A percentile compares a stretch with the other conserved stretches of the same genome.
Evolutionary conservation across 2,888 invertebrate genomes (phyloP).

Genomic region (Lasioglossum lativentre): DNA sequence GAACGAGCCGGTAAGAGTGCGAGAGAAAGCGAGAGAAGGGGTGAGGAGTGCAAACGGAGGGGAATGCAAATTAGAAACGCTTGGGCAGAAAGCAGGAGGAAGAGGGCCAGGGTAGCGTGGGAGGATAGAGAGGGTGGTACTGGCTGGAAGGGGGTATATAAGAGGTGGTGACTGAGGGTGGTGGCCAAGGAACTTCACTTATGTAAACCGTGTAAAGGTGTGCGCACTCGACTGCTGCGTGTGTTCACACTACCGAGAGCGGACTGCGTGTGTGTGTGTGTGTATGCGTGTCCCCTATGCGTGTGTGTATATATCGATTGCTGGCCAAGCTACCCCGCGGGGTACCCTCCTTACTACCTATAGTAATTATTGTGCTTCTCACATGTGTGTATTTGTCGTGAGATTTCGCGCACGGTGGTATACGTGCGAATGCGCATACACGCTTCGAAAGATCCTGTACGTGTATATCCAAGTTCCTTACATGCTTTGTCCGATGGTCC

Average conservation of each 20-base stretch:
- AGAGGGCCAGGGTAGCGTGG: slow-evolving; percentile 64
- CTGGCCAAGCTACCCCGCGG: slow-evolving; percentile 79
- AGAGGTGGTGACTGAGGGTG: slow-evolving; percentile 76
- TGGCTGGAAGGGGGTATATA: slow-evolving; percentile 71
- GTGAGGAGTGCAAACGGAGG: slow-evolving; percentile 81
- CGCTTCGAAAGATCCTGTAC: slow-evolving; percentile 49
- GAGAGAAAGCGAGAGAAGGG: slow-evolving; percentile 57
- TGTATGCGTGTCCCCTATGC: slow-evolving; percentile 66
- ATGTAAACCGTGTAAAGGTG: slow-evolving; percentile 79
- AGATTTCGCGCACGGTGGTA: slow-evolving; percentile 79
- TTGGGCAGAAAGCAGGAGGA: slow-evolving; percentile 81
- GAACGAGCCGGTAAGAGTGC: slow-evolving; percentile 52
- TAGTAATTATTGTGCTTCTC: slow-evolving; percentile 82
- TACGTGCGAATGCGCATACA: slow-evolving; percentile 63
- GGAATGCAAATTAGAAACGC: slow-evolving; percentile 85
- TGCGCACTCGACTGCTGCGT: slow-evolving; percentile 71
- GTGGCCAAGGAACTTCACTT: slow-evolving; percentile 83
- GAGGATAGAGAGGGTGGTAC: slow-evolving; percentile 64
- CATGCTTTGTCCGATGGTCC: slow-evolving; percentile 80
- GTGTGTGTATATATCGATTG: slow-evolving; percentile 83
- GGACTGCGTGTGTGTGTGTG: slow-evolving; percentile 19
- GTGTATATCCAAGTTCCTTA: slow-evolving; percentile 76
- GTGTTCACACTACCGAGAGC: slow-evolving; percentile 58
- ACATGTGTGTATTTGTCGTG: slow-evolving; percentile 82
- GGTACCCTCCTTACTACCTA: slow-evolving; percentile 74